These are phyloP conservation scores for Ictidomys tridecemlineatus DNA, from an alignment of 2,113 vertebrate genomes.

Conservation along the genomic window DNA sequence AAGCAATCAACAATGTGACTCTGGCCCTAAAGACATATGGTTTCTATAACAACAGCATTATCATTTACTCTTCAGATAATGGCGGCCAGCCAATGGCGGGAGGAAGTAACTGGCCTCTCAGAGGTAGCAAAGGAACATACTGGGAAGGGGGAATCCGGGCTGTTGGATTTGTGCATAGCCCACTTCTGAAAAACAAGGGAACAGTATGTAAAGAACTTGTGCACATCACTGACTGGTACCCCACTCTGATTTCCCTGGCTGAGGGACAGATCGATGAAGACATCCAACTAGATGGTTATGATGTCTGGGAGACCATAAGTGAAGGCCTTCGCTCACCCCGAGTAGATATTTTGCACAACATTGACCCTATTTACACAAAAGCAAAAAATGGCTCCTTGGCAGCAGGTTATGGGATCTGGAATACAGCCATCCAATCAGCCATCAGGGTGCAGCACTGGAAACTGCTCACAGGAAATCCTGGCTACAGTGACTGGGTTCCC, in stretches of 20 bases:
- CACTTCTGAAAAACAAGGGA: slow-evolving; percentile 94
- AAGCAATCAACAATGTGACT: slow-evolving; percentile 95
- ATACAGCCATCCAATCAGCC: slow-evolving; percentile 96
- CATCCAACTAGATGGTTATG: slow-evolving; percentile 94
- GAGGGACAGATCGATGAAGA: slow-evolving; percentile 95
- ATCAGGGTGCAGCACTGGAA: slow-evolving; percentile 97
- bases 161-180: slow-evolving; percentile 98
- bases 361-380: slow-evolving; percentile 96
- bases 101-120: slow-evolving; percentile 97
- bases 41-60: slow-evolving; percentile 95
- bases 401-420: slow-evolving; percentile 96
- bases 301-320: slow-evolving; percentile 98
- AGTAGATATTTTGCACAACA: slow-evolving; percentile 97
- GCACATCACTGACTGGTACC: slow-evolving; percentile 99
- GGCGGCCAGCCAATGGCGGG: slow-evolving; percentile 96
- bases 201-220: slow-evolving; percentile 94
- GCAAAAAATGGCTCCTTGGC: slow-evolving; percentile 97
- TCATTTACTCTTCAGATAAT: slow-evolving; percentile 98
- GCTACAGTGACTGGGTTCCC: slow-evolving; percentile 97
- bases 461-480: slow-evolving; percentile 95
- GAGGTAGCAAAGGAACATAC: slow-evolving; percentile 97
- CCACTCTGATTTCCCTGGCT: slow-evolving; percentile 94
- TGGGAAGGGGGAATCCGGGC: slow-evolving; percentile 98
- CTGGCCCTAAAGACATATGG: slow-evolving; percentile 93
- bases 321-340: slow-evolving; percentile 96